phyloP scores from a whole-genome alignment of 2,888 invertebrate genomes.

The Euzophera pinguis region DNA sequence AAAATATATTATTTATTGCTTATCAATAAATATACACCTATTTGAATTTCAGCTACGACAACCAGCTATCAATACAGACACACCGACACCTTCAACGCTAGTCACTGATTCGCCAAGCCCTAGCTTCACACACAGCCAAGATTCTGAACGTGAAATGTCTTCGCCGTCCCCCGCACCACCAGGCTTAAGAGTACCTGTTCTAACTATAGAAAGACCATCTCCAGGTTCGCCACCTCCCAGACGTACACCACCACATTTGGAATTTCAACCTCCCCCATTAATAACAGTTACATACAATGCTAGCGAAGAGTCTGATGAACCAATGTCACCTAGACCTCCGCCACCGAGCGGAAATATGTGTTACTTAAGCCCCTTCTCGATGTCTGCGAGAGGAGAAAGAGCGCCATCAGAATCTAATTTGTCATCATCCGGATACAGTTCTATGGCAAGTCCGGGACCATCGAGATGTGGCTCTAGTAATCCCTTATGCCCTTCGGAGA shows the following conservation, averaged over 20 bases:
- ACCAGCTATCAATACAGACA: slow-evolving; percentile 64
- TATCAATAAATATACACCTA: no score
- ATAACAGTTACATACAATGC: slow-evolving; percentile 88
- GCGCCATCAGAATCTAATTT: slow-evolving; percentile 91
- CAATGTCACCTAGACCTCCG: slow-evolving; percentile 82
- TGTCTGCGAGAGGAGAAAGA: slow-evolving; percentile 85
- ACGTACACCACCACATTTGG: slow-evolving; percentile 82
- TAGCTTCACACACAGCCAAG: slow-evolving; percentile 68
- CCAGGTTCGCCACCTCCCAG: slow-evolving; percentile 82
- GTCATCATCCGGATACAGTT: slow-evolving; percentile 91
- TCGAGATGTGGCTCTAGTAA: slow-evolving; percentile 90
- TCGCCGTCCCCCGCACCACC: slow-evolving; percentile 70
- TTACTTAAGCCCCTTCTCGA: slow-evolving; percentile 88
- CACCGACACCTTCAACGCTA: slow-evolving; percentile 68
- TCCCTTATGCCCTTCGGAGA: slow-evolving; percentile 87
- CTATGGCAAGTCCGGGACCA: slow-evolving; percentile 91
- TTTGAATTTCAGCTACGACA: slow-evolving; percentile 74
- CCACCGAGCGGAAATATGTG: slow-evolving; percentile 82
- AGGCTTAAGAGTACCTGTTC: slow-evolving; percentile 80
- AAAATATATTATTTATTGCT: no score
- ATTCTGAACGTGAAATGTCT: slow-evolving; percentile 66
- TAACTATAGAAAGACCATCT: slow-evolving; percentile 84
- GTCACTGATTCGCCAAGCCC: slow-evolving; percentile 72
- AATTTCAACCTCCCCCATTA: slow-evolving; percentile 84
- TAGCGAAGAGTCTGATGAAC: slow-evolving; percentile 89